Percentiles rank a stretch among this genome's conserved stretches.
phyloP scores from a whole-genome alignment of 1,140 invertebrate genomes.

The Zaprionus gabonicus region DNA sequence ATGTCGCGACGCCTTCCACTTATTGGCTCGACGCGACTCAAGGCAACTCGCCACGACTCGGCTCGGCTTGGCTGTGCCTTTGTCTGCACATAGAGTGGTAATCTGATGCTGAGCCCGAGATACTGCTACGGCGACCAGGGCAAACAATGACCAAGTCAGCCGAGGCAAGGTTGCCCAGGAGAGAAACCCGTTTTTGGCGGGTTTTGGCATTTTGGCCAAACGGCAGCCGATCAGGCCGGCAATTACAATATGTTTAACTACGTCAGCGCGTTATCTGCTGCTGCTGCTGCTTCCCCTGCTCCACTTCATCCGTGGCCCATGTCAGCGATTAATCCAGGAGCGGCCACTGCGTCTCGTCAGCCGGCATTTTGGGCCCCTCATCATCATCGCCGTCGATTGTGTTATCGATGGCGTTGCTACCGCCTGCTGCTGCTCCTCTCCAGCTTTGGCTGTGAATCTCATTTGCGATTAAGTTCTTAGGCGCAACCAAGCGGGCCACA shows the following conservation, averaged over 20 bases:
- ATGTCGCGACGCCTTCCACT: slow-evolving; percentile 74
- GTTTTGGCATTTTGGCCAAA: slow-evolving; percentile 28
- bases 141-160: slow-evolving; percentile 62
- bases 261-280: slow-evolving; percentile 75
- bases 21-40: slow-evolving; percentile 59
- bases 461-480: slow-evolving; percentile 83
- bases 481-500: slow-evolving; percentile 44
- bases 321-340: slow-evolving; percentile 80
- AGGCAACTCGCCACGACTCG: slow-evolving; percentile 2
- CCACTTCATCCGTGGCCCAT: slow-evolving; percentile 44
- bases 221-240: slow-evolving; percentile 56
- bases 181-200: slow-evolving; percentile 61
- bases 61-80: slow-evolving; percentile 24
- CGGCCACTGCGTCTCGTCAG: slow-evolving; percentile 65
- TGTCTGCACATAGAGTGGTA: slow-evolving; percentile 80
- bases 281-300: neutral
- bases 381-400: slow-evolving; percentile 68
- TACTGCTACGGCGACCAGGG: slow-evolving; percentile 46
- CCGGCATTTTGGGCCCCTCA: slow-evolving; percentile 36
- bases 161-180: slow-evolving; percentile 16
- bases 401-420: slow-evolving; percentile 82
- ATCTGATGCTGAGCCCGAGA: slow-evolving; percentile 80
- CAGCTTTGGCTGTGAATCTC: slow-evolving; percentile 60
- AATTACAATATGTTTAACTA: slow-evolving; percentile 84
- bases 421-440: neutral